Evolutionary conservation across 37 sponge, comb jelly and placozoan genomes (phyloP), one percentile per base, ranked within the genome.

Genomic region (Bolinopsis microptera): DNA sequence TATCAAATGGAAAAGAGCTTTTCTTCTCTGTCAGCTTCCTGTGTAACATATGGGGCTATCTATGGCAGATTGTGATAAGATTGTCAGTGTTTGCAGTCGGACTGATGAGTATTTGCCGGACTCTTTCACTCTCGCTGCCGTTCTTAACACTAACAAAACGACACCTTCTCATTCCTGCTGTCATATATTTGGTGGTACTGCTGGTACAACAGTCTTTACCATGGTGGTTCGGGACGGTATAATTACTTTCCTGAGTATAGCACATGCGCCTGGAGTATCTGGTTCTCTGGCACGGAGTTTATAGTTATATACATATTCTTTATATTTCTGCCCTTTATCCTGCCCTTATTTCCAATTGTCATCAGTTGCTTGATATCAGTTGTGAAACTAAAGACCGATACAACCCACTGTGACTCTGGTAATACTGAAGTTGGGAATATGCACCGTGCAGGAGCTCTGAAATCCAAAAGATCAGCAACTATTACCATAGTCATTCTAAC

Each of bases 11-110:
- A 33, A 32, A 35, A 8, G 37, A 28, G 37, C 22, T 80, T 32
- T 80, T 80, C 82, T 80, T 80, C 32, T 36, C 38, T 1, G 82
- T 80, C 38, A 33, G 1, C 30, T 35, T 80, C 37, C 82, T 80
- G 37, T 80, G 82, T 34, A 23, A 3, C 22, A 30, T 37, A 34
- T 80, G 82, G 82, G 82, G 82, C 23, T 80, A 80, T 34, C 37
- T 80, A 8, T 35, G 22, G 23, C 82, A 80, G 37, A 22, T 80
- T 22, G 16, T 35, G 1, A 35, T 13, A 16, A 32, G 82, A 80
- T 37, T 80, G 1, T 80, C 82, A 18, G 82, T 80, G 21, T 80
- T 80, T 34, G 16, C 32, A 30, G 38, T 80, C 22, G 82, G 82
- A 18, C 37, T 80, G 38, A 80, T 80, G 82, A 80, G 82, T 37